Evolutionary conservation across 2,113 vertebrate species (phyloP).

Genomic region (Trogon melanurus): DNA sequence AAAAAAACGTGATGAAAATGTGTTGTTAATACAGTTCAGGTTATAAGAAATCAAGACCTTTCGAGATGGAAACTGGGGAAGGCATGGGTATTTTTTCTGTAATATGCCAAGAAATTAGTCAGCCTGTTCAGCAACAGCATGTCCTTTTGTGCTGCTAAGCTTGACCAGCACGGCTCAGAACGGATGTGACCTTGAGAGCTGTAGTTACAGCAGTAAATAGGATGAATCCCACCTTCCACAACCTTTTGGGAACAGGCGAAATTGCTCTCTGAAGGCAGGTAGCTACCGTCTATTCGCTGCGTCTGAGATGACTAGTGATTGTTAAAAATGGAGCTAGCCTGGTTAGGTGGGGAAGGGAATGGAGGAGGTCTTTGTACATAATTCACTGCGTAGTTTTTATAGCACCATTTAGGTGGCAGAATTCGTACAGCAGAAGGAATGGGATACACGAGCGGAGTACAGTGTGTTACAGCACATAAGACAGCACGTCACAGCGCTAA

Average conservation of each 20-base stretch:
- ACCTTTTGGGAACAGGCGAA: neutral
- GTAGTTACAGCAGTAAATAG: neutral
- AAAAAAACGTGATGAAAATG: neutral
- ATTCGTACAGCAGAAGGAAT: conserved; percentile 39
- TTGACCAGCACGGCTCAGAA: neutral
- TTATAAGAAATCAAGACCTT: neutral
- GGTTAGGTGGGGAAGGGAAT: conserved; percentile 1
- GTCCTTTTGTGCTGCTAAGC: neutral
- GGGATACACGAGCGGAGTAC: neutral
- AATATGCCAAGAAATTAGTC: neutral
- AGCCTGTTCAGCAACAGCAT: neutral
- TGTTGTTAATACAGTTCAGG: neutral
- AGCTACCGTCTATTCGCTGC: neutral
- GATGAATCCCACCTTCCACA: neutral
- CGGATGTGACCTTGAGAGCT: neutral
- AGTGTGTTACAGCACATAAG: conserved; percentile 32
- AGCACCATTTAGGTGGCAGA: conserved; percentile 30
- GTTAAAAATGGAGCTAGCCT: conserved; percentile 23
- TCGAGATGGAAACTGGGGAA: neutral
- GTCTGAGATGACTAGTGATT: conserved; percentile 5
- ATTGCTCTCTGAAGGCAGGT: neutral
- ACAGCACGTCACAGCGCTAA: conserved; percentile 23
- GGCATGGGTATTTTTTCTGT: neutral
- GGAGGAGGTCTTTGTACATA: conserved; percentile 7
- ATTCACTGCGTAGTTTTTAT: conserved; percentile 2